Evolutionary conservation across 1,140 invertebrate species (phyloP), one percentile per base, ranked within the genome.

Genomic region (Patella vulgata): DNA sequence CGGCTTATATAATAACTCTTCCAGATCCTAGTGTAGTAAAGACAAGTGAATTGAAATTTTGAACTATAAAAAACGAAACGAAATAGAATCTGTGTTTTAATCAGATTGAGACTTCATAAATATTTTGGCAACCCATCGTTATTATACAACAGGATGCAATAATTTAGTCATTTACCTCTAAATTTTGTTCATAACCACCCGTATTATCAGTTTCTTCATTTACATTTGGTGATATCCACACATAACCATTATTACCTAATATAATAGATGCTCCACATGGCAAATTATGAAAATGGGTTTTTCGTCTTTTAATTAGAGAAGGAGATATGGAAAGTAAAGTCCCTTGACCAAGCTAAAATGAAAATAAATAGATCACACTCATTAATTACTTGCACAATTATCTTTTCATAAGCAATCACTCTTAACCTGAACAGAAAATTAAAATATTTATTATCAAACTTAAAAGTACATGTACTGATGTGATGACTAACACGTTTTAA

Each of bases 241-340:
- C 91, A 71, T 91, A 97, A 0, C 98, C 97, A 84, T 99, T 99
- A 67, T 95, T 96, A 9, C 97, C 97, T 9, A 99, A 88, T 59
- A 99, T 97, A 9, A 99, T 85, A 67, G 91, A 93, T 0, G 92
- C 91, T 0, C 96, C 96, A 81, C 91, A 93, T 0, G 92, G 90
- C 33, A 99, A 86, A 83, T 93, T 93, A 77, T 98, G 96, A 80
- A 98, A 99, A 84, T 99, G 96, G 44, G 92, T 96, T 83, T 99
- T 99, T 51, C 94, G 89, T 25, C 95, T 87, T 81, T 95, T 96
- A 23, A 99, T 91, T 12, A 99, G 82, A n/a, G 92, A 92, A 6
- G 96, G 93, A 23, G 93, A 92, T 0, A 99, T 95, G 86, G 93
- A 93, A 0, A 99, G 84, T 64, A 99, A 85, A 23, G 92, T 89